Conservation (phyloP, 2,113 vertebrate species). For the Otocyon megalotis region DNA sequence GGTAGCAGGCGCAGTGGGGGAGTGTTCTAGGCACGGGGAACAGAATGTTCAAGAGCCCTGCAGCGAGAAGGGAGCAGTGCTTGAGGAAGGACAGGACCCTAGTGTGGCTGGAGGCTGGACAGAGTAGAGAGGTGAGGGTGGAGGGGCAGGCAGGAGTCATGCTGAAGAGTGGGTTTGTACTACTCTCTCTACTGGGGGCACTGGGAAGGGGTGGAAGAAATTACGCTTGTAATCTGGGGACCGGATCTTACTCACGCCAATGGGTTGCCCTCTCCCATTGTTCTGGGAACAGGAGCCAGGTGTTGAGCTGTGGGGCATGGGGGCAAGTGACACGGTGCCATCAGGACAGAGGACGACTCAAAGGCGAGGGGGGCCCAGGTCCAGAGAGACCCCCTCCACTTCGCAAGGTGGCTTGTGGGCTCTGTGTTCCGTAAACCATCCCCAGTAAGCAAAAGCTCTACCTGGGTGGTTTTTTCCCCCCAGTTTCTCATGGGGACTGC, state of each 20-base stretch:
- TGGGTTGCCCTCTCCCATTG: not conserved
- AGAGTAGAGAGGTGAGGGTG: not conserved
- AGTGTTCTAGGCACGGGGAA: not conserved
- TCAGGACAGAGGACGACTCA: not conserved
- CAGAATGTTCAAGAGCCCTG: not conserved
- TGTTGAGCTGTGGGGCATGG: accelerated
- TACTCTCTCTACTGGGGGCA: not conserved
- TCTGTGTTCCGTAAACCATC: not conserved
- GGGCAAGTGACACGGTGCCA: not conserved
- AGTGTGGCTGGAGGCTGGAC: not conserved
- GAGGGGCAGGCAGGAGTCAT: not conserved
- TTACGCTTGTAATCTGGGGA: not conserved
- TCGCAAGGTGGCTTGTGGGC: not conserved
- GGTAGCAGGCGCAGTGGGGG: not conserved
- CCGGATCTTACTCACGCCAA: not conserved
- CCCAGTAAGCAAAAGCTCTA: not conserved
- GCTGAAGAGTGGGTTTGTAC: not conserved
- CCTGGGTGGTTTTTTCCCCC: not conserved
- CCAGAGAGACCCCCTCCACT: not conserved
- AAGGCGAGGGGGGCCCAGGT: not conserved
- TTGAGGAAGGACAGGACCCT: not conserved
- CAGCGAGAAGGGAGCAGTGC: not conserved
- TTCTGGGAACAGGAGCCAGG: not conserved
- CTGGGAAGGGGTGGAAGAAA: not conserved
- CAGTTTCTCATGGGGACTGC: not conserved